A percentile compares a stretch with the other conserved stretches of the same genome.
These are phyloP conservation scores for Onthophagus sagittarius DNA, from an alignment of 2,888 invertebrate species.

Conservation along the genomic window DNA sequence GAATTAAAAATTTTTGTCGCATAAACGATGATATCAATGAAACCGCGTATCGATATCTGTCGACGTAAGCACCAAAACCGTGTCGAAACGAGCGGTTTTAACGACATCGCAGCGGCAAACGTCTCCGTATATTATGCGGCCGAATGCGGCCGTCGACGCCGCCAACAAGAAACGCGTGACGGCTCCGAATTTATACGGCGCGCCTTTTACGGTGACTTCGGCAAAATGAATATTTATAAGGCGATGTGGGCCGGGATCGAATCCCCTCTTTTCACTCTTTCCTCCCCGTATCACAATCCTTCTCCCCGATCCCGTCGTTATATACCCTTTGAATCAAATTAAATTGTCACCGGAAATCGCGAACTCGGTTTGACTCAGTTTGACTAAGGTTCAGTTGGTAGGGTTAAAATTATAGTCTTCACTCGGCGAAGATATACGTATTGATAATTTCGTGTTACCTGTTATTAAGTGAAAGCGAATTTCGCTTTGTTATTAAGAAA, in stretches of 20 bases:
- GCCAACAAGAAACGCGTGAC: background rate
- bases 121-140: background rate
- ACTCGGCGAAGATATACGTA: too few species aligned
- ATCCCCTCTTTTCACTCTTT: background rate
- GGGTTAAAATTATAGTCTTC: background rate
- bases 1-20: background rate
- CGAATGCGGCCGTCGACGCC: background rate
- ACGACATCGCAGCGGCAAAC: background rate
- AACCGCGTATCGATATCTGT: background rate
- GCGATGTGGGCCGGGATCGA: background rate
- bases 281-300: too few species aligned
- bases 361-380: background rate
- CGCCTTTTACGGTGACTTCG: background rate
- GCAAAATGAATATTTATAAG: background rate
- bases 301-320: too few species aligned
- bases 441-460: background rate
- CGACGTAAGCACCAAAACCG: background rate
- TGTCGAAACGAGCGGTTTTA: background rate
- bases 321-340: conserved; percentile 8
- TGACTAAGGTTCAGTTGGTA: too few species aligned
- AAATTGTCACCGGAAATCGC: conserved; percentile 7
- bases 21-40: background rate
- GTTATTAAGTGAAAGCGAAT: background rate
- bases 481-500: too few species aligned
- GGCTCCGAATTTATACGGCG: background rate